These are phyloP conservation scores for Drosophila kepulauana DNA, from an alignment of 1,140 invertebrate species.

Conservation along the genomic window DNA sequence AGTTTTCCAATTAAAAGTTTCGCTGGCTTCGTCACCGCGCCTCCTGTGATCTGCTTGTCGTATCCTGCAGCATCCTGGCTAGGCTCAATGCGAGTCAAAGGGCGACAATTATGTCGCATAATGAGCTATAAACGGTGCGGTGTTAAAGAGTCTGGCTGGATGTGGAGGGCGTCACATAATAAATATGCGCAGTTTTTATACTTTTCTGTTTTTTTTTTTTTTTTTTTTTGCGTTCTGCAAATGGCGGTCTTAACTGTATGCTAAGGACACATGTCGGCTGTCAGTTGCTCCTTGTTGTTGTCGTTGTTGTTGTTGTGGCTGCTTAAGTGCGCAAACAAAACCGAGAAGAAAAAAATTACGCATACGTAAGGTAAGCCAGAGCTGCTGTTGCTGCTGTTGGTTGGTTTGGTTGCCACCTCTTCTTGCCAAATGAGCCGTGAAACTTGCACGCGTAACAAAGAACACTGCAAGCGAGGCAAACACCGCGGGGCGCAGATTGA, in stretches of 20 bases:
- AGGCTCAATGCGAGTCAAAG: conserved; percentile 12
- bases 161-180: conserved; percentile 8
- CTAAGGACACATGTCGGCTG: conserved; percentile 34
- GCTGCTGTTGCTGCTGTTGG: no score
- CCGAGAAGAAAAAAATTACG: conserved; percentile 31
- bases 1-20: conserved; percentile 81
- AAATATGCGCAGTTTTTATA: conserved; percentile 39
- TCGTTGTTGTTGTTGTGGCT: conserved; percentile 10
- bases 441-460: conserved; percentile 36
- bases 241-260: conserved; percentile 9
- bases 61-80: not conserved
- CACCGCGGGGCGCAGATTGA: not conserved
- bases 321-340: conserved; percentile 47
- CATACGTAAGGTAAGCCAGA: conserved; percentile 54
- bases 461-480: not conserved
- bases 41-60: not conserved
- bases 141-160: no score
- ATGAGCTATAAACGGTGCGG: conserved; percentile 71
- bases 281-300: conserved; percentile 1
- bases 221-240: conserved; percentile 18
- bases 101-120: conserved; percentile 73
- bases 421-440: conserved; percentile 61
- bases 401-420: not conserved
- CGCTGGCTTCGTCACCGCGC: conserved; percentile 47
- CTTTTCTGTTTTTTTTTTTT: no score